phyloP scores from a whole-genome alignment of 2,888 invertebrate species.

The Sarcophaga carnaria region DNA sequence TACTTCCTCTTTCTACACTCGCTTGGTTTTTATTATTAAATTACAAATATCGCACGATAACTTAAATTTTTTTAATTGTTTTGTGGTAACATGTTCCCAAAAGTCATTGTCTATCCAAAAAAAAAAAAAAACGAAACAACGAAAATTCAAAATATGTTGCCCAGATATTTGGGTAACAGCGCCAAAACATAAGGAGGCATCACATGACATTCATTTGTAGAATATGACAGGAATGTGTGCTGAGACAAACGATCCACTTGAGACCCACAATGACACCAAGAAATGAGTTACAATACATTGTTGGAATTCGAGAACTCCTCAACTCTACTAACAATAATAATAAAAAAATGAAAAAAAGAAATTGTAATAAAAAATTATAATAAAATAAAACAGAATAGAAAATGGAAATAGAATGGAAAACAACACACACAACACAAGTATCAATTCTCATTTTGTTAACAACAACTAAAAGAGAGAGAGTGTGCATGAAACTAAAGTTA shows the following conservation, averaged over 20 bases:
- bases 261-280: constrained; percentile 49
- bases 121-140: constrained; percentile 43
- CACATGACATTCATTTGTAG: constrained; percentile 57
- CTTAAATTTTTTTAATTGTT: constrained; percentile 55
- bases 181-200: constrained; percentile 43
- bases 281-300: constrained; percentile 35
- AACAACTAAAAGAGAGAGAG: not conserved
- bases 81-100: constrained; percentile 57
- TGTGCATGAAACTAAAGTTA: constrained; percentile 56
- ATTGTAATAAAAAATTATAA: constrained; percentile 10
- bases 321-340: not conserved
- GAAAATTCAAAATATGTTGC: constrained; percentile 46
- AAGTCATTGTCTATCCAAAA: constrained; percentile 57
- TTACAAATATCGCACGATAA: not conserved
- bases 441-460: constrained; percentile 60
- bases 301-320: not conserved
- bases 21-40: not conserved
- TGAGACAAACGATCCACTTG: constrained; percentile 63
- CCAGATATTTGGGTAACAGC: constrained; percentile 24
- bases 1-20: not conserved
- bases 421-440: constrained; percentile 43
- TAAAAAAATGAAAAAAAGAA: constrained; percentile 18
- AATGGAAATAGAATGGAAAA: constrained; percentile 14
- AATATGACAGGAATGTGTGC: constrained; percentile 64
- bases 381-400: constrained; percentile 2